Conservation (phyloP, 2,888 invertebrate genomes). For the Spilosoma lubricipeda region DNA sequence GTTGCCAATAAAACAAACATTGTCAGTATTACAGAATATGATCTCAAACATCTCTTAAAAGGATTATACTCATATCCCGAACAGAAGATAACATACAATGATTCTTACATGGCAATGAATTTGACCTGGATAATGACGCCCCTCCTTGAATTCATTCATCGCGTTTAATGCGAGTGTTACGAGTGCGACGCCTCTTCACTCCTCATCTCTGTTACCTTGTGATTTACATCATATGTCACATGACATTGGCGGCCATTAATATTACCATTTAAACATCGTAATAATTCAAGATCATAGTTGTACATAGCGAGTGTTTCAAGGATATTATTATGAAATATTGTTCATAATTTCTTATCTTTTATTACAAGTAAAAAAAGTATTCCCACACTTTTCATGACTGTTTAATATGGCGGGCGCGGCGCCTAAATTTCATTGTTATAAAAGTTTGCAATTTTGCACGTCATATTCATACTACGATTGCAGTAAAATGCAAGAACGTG, state of each 20-base stretch:
- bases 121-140: slow-evolving; percentile 61
- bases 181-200: slow-evolving; percentile 56
- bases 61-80: neutral
- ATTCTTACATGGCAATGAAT: slow-evolving; percentile 62
- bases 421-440: slow-evolving; percentile 53
- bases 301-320: neutral
- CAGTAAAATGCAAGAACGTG: slow-evolving; percentile 59
- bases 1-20: neutral
- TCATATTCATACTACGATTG: slow-evolving; percentile 53
- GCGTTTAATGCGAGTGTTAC: slow-evolving; percentile 55
- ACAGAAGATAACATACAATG: slow-evolving; percentile 50
- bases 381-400: slow-evolving; percentile 39
- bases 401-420: slow-evolving; percentile 38
- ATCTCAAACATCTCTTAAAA: neutral
- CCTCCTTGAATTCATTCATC: slow-evolving; percentile 58
- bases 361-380: slow-evolving; percentile 21
- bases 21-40: neutral
- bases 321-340: neutral
- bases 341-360: neutral
- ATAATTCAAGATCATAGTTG: neutral
- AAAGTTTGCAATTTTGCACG: slow-evolving; percentile 52
- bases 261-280: slow-evolving; percentile 29
- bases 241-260: slow-evolving; percentile 40
- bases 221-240: slow-evolving; percentile 45
- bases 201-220: slow-evolving; percentile 33